These are phyloP conservation scores for Hipparchia sbordonii DNA, from an alignment of 2,888 invertebrate species.

Conservation along the genomic window DNA sequence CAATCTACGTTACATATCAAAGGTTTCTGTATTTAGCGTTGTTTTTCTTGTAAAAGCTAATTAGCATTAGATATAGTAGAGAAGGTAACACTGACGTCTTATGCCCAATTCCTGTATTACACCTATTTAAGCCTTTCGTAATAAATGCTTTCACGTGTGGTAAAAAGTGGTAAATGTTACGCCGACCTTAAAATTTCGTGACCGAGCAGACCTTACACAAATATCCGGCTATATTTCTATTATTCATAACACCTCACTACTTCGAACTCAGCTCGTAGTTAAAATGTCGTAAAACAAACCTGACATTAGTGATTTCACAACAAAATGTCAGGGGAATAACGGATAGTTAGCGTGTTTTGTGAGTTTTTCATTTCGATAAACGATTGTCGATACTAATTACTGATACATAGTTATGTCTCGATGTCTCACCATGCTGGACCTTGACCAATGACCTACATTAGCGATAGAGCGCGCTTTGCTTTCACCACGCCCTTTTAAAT, in stretches of 20 bases:
- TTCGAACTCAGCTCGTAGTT: background rate
- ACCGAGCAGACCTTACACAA: slow-evolving; percentile 7
- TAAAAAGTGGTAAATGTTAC: background rate
- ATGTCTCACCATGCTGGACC: slow-evolving; percentile 36
- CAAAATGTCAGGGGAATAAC: slow-evolving; percentile 16
- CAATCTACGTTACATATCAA: background rate
- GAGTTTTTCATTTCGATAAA: slow-evolving; percentile 29
- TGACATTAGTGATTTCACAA: slow-evolving; percentile 5
- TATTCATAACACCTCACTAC: background rate
- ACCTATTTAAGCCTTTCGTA: too few relatives aligned
- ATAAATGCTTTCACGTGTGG: too few relatives aligned
- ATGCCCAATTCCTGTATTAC: too few relatives aligned
- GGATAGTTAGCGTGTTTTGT: slow-evolving; percentile 11
- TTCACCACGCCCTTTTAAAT: slow-evolving; percentile 45
- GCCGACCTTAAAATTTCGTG: slow-evolving; percentile 17
- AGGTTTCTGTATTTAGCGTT: background rate
- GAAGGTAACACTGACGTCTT: too few relatives aligned
- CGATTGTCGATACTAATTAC: slow-evolving; percentile 33
- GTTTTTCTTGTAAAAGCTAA: background rate
- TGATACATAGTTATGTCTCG: slow-evolving; percentile 4
- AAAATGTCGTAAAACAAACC: slow-evolving; percentile 15
- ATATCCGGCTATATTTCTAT: background rate
- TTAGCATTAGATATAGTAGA: background rate
- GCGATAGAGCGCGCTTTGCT: slow-evolving; percentile 26
- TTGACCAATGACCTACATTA: slow-evolving; percentile 53